phyloP scores from a whole-genome alignment of 2,797 vertebrate species.

The Sphaeramia orbicularis region DNA sequence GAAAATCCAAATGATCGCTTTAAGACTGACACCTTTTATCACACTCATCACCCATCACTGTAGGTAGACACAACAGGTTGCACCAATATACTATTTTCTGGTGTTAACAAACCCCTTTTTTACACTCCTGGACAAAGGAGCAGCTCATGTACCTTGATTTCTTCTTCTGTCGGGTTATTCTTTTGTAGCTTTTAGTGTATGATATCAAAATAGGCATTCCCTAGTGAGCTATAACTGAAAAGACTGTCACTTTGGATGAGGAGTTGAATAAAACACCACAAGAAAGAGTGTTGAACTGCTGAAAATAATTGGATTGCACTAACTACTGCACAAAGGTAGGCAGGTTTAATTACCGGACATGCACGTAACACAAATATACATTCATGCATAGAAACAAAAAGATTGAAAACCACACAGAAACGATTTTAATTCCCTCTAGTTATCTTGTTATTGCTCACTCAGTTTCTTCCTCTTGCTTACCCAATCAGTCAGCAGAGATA shows the following conservation, averaged over 20 bases:
- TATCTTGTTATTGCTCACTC: slow-evolving; percentile 33
- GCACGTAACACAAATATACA: slow-evolving; percentile 38
- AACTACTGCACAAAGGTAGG: neutral
- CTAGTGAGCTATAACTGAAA: neutral
- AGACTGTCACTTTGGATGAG: slow-evolving; percentile 13
- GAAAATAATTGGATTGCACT: no score
- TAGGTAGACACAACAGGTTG: slow-evolving; percentile 28
- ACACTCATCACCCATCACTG: slow-evolving; percentile 12
- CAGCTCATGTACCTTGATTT: slow-evolving; percentile 6
- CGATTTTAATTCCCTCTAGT: slow-evolving; percentile 33
- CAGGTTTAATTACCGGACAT: neutral
- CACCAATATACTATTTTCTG: neutral
- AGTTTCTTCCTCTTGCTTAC: slow-evolving; percentile 38
- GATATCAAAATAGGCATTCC: slow-evolving; percentile 4
- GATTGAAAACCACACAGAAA: slow-evolving; percentile 32
- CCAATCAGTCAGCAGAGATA: slow-evolving; percentile 61
- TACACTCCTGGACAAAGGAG: neutral
- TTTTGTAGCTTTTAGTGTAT: slow-evolving; percentile 25
- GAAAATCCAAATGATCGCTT: no score
- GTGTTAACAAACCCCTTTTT: neutral
- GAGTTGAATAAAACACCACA: slow-evolving; percentile 23
- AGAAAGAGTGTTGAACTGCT: neutral
- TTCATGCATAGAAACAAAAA: slow-evolving; percentile 44
- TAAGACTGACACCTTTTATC: neutral
- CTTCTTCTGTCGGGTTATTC: slow-evolving; percentile 16